Evolutionary conservation across 2,888 invertebrate species (phyloP).

Genomic region (Trisateles emortualis): DNA sequence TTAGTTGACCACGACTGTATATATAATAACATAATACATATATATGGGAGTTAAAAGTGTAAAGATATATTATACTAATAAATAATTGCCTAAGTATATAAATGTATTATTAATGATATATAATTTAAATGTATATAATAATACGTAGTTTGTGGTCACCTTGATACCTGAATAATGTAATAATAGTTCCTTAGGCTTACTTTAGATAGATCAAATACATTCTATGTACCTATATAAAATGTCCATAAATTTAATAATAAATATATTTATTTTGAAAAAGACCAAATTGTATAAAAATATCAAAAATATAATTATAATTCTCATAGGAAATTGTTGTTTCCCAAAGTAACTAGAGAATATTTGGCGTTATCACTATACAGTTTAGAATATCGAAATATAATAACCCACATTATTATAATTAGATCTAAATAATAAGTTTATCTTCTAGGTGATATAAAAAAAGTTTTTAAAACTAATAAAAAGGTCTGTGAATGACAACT

Average conservation of each 20-base stretch:
- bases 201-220: constrained; percentile 19
- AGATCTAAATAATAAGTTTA: not conserved
- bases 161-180: constrained; percentile 45
- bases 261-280: constrained; percentile 8
- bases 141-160: constrained; percentile 33
- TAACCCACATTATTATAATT: not conserved
- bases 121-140: not conserved
- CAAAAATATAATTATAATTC: not conserved
- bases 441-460: too few relatives aligned
- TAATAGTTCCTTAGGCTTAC: constrained; percentile 34
- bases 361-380: constrained; percentile 1
- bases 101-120: too few relatives aligned
- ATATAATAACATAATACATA: too few relatives aligned
- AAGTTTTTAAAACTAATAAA: too few relatives aligned
- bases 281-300: constrained; percentile 20
- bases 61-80: too few relatives aligned
- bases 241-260: constrained; percentile 21
- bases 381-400: not conserved
- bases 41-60: too few relatives aligned
- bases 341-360: constrained; percentile 7
- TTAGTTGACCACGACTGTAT: too few relatives aligned
- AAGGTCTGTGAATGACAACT: too few relatives aligned
- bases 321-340: constrained; percentile 2
- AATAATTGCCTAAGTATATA: too few relatives aligned
- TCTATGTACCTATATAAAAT: constrained; percentile 21